These are phyloP conservation scores for Lasioglossum pauxillum DNA, from an alignment of 2,888 invertebrate genomes.

Conservation along the genomic window DNA sequence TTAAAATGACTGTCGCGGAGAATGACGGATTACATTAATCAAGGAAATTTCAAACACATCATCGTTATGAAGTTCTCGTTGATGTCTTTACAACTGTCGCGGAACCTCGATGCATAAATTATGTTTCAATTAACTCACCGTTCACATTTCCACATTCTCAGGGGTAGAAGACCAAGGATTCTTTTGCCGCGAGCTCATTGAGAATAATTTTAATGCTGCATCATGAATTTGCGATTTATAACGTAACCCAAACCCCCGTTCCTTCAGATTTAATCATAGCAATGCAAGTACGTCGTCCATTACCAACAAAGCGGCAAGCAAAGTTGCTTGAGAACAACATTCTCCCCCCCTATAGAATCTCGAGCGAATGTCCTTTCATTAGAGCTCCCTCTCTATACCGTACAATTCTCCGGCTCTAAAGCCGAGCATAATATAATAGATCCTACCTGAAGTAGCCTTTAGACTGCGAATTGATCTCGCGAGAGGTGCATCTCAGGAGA, in stretches of 20 bases:
- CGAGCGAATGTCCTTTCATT: background rate
- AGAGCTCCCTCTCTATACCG: background rate
- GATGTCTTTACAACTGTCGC: background rate
- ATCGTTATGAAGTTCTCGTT: background rate
- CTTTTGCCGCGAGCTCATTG: background rate
- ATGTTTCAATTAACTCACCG: background rate
- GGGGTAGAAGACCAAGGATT: background rate
- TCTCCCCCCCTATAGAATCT: background rate
- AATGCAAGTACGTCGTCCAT: background rate
- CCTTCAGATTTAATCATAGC: background rate
- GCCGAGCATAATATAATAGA: background rate
- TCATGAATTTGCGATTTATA: background rate
- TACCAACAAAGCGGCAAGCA: conserved; percentile 1
- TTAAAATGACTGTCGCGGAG: background rate
- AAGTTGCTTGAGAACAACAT: background rate
- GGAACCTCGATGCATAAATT: background rate
- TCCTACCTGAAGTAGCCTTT: background rate
- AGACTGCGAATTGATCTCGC: conserved; percentile 3
- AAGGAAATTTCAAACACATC: background rate
- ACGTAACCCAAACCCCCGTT: background rate
- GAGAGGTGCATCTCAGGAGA: background rate
- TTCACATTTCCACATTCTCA: background rate
- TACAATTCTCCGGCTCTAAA: background rate
- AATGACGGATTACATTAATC: background rate
- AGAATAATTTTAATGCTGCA: background rate